These are phyloP conservation scores for Thymelicus acteon DNA, from an alignment of 2,888 invertebrate species.

Conservation along the genomic window DNA sequence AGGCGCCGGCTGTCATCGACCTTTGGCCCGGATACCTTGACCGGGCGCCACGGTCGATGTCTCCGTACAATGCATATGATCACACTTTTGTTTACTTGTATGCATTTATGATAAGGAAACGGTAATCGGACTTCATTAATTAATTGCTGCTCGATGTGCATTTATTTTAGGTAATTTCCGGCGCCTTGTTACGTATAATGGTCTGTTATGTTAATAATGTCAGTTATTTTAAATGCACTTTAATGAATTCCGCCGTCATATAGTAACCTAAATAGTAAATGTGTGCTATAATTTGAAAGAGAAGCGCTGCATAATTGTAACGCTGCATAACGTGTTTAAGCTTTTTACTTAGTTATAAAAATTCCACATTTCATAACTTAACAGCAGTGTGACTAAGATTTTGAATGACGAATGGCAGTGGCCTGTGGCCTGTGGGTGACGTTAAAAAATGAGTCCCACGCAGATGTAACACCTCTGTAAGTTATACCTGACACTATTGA, in stretches of 20 bases:
- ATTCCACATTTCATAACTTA: constrained; percentile 9
- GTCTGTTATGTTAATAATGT: not conserved
- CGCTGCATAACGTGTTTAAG: not conserved
- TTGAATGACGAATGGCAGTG: constrained; percentile 44
- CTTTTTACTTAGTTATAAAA: constrained; percentile 7
- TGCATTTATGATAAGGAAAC: constrained; percentile 19
- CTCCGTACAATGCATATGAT: constrained; percentile 66
- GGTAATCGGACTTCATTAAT: constrained; percentile 4
- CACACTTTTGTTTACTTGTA: constrained; percentile 67
- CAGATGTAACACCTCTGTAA: constrained; percentile 6
- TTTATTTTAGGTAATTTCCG: constrained; percentile 2
- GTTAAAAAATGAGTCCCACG: constrained; percentile 38
- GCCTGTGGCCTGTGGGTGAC: constrained; percentile 45
- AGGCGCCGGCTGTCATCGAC: constrained; percentile 76
- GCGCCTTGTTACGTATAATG: not conserved
- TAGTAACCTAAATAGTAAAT: not conserved
- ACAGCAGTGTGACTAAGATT: constrained; percentile 41
- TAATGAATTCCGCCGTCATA: not conserved
- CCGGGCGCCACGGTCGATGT: constrained; percentile 72
- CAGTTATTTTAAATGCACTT: not conserved
- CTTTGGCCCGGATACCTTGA: constrained; percentile 84
- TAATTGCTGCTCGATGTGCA: not conserved
- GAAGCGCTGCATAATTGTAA: not conserved
- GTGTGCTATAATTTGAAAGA: not conserved
- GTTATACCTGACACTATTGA: not conserved